Conservation (phyloP, 2,797 vertebrate genomes). For the Microtus obscurus region DNA sequence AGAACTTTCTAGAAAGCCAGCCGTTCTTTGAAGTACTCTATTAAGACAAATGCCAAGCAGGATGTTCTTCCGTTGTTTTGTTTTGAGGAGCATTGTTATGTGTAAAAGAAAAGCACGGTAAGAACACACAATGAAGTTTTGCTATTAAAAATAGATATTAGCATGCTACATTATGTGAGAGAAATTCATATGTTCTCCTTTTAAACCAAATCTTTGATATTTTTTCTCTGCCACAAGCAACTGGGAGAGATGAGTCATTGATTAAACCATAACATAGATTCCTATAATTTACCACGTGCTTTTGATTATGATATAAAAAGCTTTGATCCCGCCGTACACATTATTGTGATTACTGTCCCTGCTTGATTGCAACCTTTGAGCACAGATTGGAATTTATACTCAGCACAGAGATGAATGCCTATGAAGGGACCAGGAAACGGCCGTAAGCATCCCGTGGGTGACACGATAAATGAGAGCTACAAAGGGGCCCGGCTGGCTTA, state of each 20-base stretch:
- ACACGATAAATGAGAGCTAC: rapidly evolving
- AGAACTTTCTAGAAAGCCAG: neutral
- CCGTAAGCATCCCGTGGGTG: neutral
- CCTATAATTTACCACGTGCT: slow-evolving; percentile 58
- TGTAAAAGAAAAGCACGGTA: neutral
- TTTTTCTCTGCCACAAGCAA: neutral
- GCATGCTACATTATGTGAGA: neutral
- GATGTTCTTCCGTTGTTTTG: neutral
- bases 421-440: neutral
- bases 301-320: slow-evolving; percentile 66
- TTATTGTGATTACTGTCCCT: slow-evolving; percentile 67
- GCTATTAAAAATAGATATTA: slow-evolving; percentile 25
- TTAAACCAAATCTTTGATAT: slow-evolving; percentile 61
- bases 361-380: slow-evolving; percentile 60
- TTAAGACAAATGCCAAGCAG: neutral
- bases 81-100: neutral
- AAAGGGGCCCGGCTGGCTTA: neutral
- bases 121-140: neutral
- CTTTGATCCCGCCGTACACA: slow-evolving; percentile 59
- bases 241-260: slow-evolving; percentile 62
- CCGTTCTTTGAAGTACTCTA: neutral
- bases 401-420: neutral
- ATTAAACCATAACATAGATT: slow-evolving; percentile 61
- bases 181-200: slow-evolving; percentile 37
- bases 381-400: slow-evolving; percentile 61